Conservation (phyloP, 2,888 invertebrate species). For the Meteorus cinctellus region DNA sequence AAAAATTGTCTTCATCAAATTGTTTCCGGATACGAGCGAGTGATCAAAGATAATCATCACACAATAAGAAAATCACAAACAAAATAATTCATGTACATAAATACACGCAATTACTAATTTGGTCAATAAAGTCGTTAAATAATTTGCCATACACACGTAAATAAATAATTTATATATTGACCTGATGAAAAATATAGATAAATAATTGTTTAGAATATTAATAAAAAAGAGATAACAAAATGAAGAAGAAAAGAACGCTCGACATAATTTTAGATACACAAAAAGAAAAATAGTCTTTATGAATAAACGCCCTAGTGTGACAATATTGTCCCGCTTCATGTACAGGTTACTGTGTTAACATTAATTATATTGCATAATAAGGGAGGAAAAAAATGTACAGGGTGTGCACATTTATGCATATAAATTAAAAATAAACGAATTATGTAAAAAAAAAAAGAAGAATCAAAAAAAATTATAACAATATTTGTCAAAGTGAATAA, state of each 20-base stretch:
- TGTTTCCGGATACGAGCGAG: slow-evolving; percentile 23
- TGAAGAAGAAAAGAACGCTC: background rate
- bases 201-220: background rate
- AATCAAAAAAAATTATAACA: background rate
- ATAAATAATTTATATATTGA: slow-evolving; percentile 1
- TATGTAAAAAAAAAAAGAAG: background rate
- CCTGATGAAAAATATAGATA: background rate
- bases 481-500: slow-evolving; percentile 45
- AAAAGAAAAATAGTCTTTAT: background rate
- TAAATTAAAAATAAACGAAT: slow-evolving; percentile 49
- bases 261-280: slow-evolving; percentile 1
- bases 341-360: slow-evolving; percentile 57
- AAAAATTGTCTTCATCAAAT: background rate
- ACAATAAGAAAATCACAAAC: background rate
- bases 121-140: slow-evolving; percentile 29
- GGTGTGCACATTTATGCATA: slow-evolving; percentile 66
- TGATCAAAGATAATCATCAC: background rate
- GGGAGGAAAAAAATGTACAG: slow-evolving; percentile 58
- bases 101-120: background rate
- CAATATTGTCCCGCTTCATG: slow-evolving; percentile 52
- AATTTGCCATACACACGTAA: slow-evolving; percentile 7
- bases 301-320: slow-evolving; percentile 20
- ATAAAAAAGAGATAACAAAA: background rate
- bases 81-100: background rate
- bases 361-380: slow-evolving; percentile 37